Evolutionary conservation across 2,113 vertebrate genomes (phyloP), one percentile per base, ranked within the genome.

Genomic region (Crotalus helleri): DNA sequence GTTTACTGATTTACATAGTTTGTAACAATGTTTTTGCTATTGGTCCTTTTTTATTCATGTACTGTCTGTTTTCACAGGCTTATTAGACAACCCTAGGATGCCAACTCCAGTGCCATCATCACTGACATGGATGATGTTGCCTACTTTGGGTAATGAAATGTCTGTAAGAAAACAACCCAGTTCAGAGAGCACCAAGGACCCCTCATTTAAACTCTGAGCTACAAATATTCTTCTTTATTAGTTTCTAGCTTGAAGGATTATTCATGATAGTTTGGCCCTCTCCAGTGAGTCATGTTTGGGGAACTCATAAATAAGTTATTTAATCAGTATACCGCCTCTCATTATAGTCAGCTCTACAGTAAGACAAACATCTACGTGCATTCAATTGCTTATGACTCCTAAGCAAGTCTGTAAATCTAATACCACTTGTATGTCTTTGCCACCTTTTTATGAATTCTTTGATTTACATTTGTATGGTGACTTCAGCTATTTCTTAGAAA

Each of bases 1-100:
- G 0, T 0, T 33, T 49, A 0, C 0, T 19, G 64, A 74, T 74
- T 74, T 74, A 74, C n/a, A 33, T 7, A 87, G 81, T 39, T 58
- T 85, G 2, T 85, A 15, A 85, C 21, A 53, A 58, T 0, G 0
- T 54, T 92, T 39, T 4, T 49, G 59, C 10, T 81, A 87, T 87
- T 23, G 4, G 8, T 69, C 64, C 89, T 86, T 58, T 11, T 81
- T 33, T 39, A 2, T 64, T 29, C 74, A 53, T 21, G 9, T 54
- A 11, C 91, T 64, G 92, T 54, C 17, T 54, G 49, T n/a, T 69
- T 64, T 88, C 21, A 3, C 85, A 29, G 19, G 53, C 59, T 24
- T 0, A 0, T 46, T 81, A 8, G 8, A 8, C 44, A 69, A 46
- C 92, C 26, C 61, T 4, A 2, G 89, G 26, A 74, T 51, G 85